Percentiles rank a stretch among this genome's conserved stretches.
phyloP scores from a whole-genome alignment of 2,888 invertebrate species.

The Mimachlamys varia region DNA sequence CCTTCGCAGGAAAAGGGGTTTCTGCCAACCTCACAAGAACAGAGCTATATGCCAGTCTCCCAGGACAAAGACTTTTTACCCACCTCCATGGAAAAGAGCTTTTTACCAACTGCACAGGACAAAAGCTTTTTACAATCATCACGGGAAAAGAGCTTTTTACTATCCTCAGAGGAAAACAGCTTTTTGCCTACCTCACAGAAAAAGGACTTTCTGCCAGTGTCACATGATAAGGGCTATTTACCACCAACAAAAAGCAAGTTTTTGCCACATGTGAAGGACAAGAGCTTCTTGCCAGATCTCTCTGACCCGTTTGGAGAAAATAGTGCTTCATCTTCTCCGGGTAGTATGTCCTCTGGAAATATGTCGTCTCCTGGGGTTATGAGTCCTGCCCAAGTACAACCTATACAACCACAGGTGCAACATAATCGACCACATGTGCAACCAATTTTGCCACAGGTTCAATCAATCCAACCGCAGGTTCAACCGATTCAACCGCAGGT shows the following conservation, averaged over 20 bases:
- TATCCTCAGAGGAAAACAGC: not conserved
- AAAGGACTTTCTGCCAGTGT: not conserved
- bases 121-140: not conserved
- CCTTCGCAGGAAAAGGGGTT: not conserved
- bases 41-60: not conserved
- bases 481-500: not conserved
- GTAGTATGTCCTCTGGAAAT: constrained; percentile 20
- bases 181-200: constrained; percentile 33
- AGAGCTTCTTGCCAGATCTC: constrained; percentile 4
- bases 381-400: constrained; percentile 12
- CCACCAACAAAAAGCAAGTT: constrained; percentile 13
- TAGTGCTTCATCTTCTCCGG: constrained; percentile 39
- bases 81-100: not conserved
- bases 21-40: not conserved
- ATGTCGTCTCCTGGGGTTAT: constrained; percentile 10
- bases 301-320: constrained; percentile 39
- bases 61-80: constrained; percentile 23
- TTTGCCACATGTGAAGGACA: not conserved
- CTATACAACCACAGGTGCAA: constrained; percentile 21
- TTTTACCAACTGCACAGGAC: not conserved
- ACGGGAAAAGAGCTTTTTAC: not conserved
- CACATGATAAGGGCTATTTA: constrained; percentile 5
- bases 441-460: constrained; percentile 34
- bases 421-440: constrained; percentile 31
- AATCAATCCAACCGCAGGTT: not conserved